phyloP scores from a whole-genome alignment of 2,797 vertebrate genomes.

The Darevskia nairensis region DNA sequence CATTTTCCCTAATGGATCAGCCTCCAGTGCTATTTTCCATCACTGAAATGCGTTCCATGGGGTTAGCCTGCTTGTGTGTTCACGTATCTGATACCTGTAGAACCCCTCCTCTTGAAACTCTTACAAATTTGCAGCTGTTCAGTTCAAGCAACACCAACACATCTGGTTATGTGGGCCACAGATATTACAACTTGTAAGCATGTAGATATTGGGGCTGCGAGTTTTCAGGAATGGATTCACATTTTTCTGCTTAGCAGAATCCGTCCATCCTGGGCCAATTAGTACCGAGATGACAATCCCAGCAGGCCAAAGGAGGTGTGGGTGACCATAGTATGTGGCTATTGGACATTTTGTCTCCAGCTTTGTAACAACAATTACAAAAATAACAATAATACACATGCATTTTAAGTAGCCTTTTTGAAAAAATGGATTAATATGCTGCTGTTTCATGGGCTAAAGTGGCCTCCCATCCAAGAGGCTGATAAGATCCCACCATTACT shows the following conservation, averaged over 20 bases:
- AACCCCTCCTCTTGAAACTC: no score
- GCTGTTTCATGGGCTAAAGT: background rate
- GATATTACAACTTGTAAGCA: background rate
- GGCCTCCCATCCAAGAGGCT: background rate
- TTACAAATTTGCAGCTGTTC: background rate
- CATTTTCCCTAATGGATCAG: no score
- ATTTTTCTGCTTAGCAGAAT: background rate
- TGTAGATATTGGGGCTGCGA: background rate
- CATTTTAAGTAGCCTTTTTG: background rate
- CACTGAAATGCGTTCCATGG: background rate
- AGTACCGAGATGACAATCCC: background rate
- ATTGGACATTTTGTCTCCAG: no score
- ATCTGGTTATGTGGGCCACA: background rate
- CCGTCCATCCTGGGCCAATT: background rate
- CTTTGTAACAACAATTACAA: no score
- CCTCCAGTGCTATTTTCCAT: background rate
- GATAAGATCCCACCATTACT: background rate
- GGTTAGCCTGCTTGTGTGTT: background rate
- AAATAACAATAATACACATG: background rate
- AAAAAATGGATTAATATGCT: background rate
- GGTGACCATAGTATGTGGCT: background rate
- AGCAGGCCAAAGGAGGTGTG: background rate
- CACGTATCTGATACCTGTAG: background rate
- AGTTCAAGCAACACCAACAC: background rate
- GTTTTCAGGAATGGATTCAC: background rate